These are phyloP conservation scores for Noctua comes DNA, from an alignment of 2,888 invertebrate genomes.

Conservation along the genomic window DNA sequence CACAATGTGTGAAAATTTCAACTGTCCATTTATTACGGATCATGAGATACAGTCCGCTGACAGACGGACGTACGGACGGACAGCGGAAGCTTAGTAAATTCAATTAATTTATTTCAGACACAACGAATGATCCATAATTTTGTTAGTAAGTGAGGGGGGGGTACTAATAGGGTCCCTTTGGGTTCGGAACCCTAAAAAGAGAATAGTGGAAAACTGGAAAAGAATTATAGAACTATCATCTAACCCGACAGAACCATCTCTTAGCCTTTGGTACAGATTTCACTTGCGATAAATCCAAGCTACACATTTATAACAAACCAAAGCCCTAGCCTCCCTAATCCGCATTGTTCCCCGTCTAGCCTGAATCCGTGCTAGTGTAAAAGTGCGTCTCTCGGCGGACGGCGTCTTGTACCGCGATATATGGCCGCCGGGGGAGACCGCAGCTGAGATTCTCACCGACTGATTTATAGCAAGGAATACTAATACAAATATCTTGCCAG, in stretches of 20 bases:
- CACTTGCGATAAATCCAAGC: background rate
- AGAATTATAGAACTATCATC: background rate
- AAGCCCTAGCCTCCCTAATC: conserved; percentile 43
- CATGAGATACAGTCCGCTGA: too few relatives aligned
- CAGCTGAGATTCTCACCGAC: conserved; percentile 86
- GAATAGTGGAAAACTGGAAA: too few relatives aligned
- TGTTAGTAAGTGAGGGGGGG: too few relatives aligned
- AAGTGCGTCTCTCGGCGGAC: conserved; percentile 77
- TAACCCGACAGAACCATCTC: background rate
- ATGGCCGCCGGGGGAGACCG: conserved; percentile 85
- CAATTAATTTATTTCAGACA: too few relatives aligned
- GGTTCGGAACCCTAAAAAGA: background rate
- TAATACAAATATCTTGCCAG: conserved; percentile 68
- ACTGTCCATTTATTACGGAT: too few relatives aligned
- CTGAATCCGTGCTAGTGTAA: conserved; percentile 60
- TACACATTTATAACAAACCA: conserved; percentile 19
- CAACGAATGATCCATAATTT: too few relatives aligned
- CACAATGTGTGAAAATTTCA: too few relatives aligned
- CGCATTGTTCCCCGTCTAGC: conserved; percentile 55
- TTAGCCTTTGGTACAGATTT: background rate
- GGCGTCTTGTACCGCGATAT: conserved; percentile 83
- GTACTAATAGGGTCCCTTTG: too few relatives aligned
- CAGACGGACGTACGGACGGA: too few relatives aligned
- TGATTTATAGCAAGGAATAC: conserved; percentile 87
- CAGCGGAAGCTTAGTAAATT: too few relatives aligned